Percentiles rank a stretch among this genome's conserved stretches.
These are phyloP conservation scores for Cettia cetti DNA, from an alignment of 2,113 vertebrate genomes.

Conservation along the genomic window DNA sequence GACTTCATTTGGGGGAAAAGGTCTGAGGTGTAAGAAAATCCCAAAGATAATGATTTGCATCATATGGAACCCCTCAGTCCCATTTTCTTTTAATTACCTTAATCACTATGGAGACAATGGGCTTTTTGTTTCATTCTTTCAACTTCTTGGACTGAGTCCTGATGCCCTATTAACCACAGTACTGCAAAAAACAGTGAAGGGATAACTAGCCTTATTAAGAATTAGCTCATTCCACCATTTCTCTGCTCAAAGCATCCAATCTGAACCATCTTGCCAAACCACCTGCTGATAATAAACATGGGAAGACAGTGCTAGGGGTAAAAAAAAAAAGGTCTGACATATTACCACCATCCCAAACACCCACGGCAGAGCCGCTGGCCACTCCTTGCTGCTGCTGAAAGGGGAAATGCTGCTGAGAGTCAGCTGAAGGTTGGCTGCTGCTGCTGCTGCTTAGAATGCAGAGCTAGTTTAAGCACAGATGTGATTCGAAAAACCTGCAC, in stretches of 20 bases:
- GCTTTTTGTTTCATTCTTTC: neutral
- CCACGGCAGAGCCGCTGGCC: rapidly evolving
- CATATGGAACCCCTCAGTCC: neutral
- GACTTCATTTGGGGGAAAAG: neutral
- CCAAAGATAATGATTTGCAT: neutral
- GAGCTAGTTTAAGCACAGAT: conserved; percentile 19
- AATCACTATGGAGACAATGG: neutral
- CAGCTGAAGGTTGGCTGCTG: neutral
- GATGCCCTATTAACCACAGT: neutral
- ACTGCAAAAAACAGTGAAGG: neutral
- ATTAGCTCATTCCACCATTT: neutral
- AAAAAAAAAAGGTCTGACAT: neutral
- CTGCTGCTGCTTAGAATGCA: neutral
- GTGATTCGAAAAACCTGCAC: neutral
- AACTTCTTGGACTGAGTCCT: neutral
- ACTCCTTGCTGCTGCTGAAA: neutral
- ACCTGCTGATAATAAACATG: neutral
- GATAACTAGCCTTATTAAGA: neutral
- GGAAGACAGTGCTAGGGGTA: neutral
- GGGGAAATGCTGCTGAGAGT: neutral
- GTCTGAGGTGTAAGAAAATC: neutral
- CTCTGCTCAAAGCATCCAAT: neutral
- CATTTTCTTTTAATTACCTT: neutral
- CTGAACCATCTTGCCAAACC: neutral
- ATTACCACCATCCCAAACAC: neutral